Conservation (phyloP, 2,113 vertebrate genomes). For the Odontophorus gujanensis region DNA sequence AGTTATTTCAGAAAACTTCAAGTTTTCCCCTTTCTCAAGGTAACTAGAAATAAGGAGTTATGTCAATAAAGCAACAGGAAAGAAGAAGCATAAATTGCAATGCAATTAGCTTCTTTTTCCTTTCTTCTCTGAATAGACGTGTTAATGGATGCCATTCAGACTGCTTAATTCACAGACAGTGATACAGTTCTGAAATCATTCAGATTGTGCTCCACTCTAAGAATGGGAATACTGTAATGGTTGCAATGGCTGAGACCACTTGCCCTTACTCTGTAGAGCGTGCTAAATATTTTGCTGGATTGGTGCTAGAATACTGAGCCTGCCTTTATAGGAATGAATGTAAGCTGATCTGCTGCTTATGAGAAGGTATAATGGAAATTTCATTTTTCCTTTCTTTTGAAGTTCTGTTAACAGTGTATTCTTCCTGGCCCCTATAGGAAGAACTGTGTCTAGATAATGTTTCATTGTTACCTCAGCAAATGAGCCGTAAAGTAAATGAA, state of each 20-base stretch:
- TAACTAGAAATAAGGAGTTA: conserved; percentile 69
- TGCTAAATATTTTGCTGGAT: conserved; percentile 36
- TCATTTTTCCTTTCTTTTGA: conserved; percentile 51
- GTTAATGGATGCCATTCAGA: conserved; percentile 57
- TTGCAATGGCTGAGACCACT: conserved; percentile 19
- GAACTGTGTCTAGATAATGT: conserved; percentile 24
- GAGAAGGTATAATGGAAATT: conserved; percentile 24
- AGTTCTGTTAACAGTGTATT: conserved; percentile 40
- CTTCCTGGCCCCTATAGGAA: conserved; percentile 2
- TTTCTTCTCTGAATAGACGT: conserved; percentile 23
- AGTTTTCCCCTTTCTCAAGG: conserved; percentile 19
- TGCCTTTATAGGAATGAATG: conserved; percentile 3
- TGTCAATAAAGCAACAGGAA: conserved; percentile 43
- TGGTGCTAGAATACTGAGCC: background rate
- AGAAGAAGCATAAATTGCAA: conserved; percentile 62
- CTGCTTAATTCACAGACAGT: background rate
- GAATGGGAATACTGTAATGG: background rate
- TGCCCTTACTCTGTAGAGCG: conserved; percentile 19
- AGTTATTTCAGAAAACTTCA: conserved; percentile 52
- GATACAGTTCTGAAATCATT: background rate
- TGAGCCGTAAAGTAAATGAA: conserved; percentile 57
- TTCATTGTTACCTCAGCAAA: conserved; percentile 64
- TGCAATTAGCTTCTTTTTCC: conserved; percentile 51
- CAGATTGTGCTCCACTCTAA: conserved; percentile 19
- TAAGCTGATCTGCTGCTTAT: conserved; percentile 8